These are phyloP conservation scores for Drosophila pegasa DNA, from an alignment of 2,888 invertebrate species.

Conservation along the genomic window DNA sequence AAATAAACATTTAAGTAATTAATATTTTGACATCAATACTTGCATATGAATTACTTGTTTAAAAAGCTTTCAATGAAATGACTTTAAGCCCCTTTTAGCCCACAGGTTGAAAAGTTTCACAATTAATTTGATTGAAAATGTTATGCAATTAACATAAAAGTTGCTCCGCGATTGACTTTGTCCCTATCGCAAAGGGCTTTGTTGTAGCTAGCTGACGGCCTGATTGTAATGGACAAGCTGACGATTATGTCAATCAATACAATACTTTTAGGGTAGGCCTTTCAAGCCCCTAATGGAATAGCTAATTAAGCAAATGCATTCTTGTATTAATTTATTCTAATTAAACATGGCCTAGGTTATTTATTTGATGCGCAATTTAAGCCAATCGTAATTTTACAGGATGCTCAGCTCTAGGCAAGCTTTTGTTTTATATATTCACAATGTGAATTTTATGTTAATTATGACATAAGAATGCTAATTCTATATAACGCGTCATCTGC, in stretches of 20 bases:
- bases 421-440: too few species aligned
- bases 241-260: constrained; percentile 32
- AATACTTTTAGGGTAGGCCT: background rate
- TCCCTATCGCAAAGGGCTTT: constrained; percentile 18
- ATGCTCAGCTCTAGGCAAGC: too few species aligned
- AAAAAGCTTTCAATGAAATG: background rate
- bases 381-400: background rate
- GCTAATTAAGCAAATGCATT: constrained; percentile 6
- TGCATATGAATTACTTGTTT: constrained; percentile 3
- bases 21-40: constrained; percentile 25
- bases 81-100: constrained; percentile 6
- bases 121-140: constrained; percentile 69
- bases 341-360: background rate
- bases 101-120: constrained; percentile 28
- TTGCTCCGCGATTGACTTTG: constrained; percentile 9
- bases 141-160: constrained; percentile 58
- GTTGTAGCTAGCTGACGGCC: constrained; percentile 7
- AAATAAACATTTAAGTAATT: constrained; percentile 4
- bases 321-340: constrained; percentile 11
- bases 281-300: constrained; percentile 3
- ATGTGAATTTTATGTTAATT: too few species aligned
- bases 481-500: too few species aligned
- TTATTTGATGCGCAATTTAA: background rate
- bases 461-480: too few species aligned
- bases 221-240: constrained; percentile 23